These are phyloP conservation scores for Meiosimyza decipiens DNA, from an alignment of 2,888 invertebrate genomes.

Conservation along the genomic window DNA sequence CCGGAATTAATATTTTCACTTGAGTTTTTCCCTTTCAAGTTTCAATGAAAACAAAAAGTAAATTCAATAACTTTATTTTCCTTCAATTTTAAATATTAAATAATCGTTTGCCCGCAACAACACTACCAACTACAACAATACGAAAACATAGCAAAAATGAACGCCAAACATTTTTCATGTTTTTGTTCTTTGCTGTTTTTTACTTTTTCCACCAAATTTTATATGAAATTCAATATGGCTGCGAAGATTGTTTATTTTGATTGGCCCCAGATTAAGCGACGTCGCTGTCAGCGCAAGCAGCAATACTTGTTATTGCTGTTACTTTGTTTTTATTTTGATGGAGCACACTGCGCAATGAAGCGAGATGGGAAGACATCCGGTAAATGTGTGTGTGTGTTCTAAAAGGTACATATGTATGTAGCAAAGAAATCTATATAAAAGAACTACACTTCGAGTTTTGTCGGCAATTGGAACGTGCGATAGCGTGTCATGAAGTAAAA, in stretches of 20 bases:
- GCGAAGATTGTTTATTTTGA: slow-evolving; percentile 23
- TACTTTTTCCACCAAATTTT: neutral
- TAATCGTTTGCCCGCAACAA: neutral
- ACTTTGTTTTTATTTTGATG: neutral
- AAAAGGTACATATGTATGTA: too few species aligned
- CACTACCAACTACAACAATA: too few species aligned
- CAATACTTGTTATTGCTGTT: too few species aligned
- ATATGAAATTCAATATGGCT: slow-evolving; percentile 24
- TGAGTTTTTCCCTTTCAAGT: too few species aligned
- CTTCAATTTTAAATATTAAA: too few species aligned
- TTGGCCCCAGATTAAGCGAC: slow-evolving; percentile 17
- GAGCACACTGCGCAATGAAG: slow-evolving; percentile 13
- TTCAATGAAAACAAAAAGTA: too few species aligned
- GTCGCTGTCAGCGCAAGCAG: slow-evolving; percentile 2
- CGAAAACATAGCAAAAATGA: neutral
- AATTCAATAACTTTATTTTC: too few species aligned
- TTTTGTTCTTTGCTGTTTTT: neutral
- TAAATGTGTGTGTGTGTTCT: neutral
- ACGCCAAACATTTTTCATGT: neutral
- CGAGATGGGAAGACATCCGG: slow-evolving; percentile 18
- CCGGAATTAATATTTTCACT: too few species aligned
- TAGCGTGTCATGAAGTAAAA: too few species aligned
- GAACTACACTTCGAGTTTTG: too few species aligned
- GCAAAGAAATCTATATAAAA: too few species aligned
- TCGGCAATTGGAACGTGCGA: too few species aligned